phyloP scores from a whole-genome alignment of 2,797 vertebrate species.

The Schizopygopsis pylzovi region DNA sequence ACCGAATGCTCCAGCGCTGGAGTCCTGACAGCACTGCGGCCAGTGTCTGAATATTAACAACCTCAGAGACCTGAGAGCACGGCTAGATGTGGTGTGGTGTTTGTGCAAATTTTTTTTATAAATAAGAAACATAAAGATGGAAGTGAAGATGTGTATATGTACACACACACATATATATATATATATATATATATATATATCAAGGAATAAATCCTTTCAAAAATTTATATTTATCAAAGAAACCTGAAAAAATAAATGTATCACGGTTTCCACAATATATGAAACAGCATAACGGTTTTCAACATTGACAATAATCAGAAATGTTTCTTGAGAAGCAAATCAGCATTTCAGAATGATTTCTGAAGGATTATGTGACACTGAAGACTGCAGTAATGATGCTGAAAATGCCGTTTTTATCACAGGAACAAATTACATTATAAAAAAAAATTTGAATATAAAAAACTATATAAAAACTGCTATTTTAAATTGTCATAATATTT shows the following conservation, averaged over 20 bases:
- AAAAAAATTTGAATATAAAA: too few species aligned
- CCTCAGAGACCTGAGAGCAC: background rate
- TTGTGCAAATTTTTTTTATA: background rate
- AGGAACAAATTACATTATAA: background rate
- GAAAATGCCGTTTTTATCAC: background rate
- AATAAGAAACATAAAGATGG: background rate
- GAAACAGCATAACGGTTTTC: too few species aligned
- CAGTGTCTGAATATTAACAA: conserved; percentile 50
- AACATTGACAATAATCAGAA: too few species aligned
- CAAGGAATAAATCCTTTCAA: too few species aligned
- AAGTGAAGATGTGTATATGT: background rate
- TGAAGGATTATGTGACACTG: background rate
- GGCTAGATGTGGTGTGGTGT: background rate
- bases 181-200: too few species aligned
- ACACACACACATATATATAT: too few species aligned
- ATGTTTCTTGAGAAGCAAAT: background rate
- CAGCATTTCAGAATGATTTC: background rate
- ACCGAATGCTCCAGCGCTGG: conserved; percentile 57
- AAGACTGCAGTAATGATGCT: background rate
- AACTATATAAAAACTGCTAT: too few species aligned
- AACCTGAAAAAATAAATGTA: background rate
- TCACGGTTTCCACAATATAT: background rate
- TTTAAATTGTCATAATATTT: too few species aligned
- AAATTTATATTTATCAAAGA: background rate
- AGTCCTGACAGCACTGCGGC: conserved; percentile 59